Evolutionary conservation across 2,888 invertebrate species (phyloP).

Genomic region (Pterobdella sp.): DNA sequence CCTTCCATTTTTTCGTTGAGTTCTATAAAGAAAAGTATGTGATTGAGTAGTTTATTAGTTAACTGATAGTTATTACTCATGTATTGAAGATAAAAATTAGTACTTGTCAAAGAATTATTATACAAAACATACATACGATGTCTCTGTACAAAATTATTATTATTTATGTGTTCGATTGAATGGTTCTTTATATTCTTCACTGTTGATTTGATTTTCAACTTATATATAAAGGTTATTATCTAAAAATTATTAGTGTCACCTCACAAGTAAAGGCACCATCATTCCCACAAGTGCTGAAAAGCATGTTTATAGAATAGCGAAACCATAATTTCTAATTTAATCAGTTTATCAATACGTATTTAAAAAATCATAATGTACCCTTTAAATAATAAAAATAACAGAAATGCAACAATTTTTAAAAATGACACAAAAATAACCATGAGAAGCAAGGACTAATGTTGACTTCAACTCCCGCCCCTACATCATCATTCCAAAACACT

Average conservation of each 20-base stretch:
- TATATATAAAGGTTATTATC: not conserved
- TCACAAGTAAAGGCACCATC: conserved; percentile 16
- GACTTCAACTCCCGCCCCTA: conserved; percentile 19
- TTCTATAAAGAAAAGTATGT: conserved; percentile 18
- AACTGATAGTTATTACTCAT: no score
- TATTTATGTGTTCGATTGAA: no score
- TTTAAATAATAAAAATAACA: no score
- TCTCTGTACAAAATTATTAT: no score
- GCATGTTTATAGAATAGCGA: not conserved
- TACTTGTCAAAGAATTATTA: no score
- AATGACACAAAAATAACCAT: conserved; percentile 18
- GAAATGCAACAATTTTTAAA: not conserved
- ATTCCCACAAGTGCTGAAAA: conserved; percentile 13
- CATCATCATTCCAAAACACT: conserved; percentile 27
- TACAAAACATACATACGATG: no score
- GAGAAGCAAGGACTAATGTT: conserved; percentile 22
- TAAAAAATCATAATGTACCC: no score
- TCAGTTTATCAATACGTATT: no score
- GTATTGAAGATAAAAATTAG: no score
- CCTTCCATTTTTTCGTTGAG: not conserved
- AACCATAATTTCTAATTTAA: not conserved
- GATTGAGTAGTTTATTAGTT: no score
- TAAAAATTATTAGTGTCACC: not conserved
- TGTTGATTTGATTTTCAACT: no score
- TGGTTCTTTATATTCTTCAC: no score